Conservation (phyloP, 2,113 vertebrate genomes). For the Pseudorasbora parva region DNA sequence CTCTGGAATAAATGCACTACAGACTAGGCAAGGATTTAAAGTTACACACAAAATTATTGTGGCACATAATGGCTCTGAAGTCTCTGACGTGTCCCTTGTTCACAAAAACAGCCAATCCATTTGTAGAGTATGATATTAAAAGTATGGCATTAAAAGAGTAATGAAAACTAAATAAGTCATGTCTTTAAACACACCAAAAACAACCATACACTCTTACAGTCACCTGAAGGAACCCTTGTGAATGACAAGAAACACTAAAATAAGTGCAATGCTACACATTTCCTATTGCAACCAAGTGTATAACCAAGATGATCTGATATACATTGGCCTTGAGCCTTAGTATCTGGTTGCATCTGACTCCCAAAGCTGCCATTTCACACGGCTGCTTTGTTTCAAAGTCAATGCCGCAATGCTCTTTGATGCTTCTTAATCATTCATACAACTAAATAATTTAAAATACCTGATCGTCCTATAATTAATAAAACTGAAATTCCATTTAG, state of each 20-base stretch:
- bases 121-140: slow-evolving; percentile 19
- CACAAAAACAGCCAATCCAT: slow-evolving; percentile 36
- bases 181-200: neutral
- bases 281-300: slow-evolving; percentile 17
- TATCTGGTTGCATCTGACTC: slow-evolving; percentile 19
- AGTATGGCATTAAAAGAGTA: too few relatives aligned
- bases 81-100: slow-evolving; percentile 11
- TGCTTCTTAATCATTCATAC: neutral
- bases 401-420: neutral
- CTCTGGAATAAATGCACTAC: neutral
- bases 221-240: neutral
- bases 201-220: neutral
- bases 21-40: neutral
- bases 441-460: neutral
- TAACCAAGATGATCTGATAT: slow-evolving; percentile 5
- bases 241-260: slow-evolving; percentile 20
- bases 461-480: neutral
- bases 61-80: neutral
- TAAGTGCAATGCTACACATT: slow-evolving; percentile 14
- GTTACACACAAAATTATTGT: neutral
- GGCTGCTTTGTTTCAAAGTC: slow-evolving; percentile 17
- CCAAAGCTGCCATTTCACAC: slow-evolving; percentile 6
- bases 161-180: slow-evolving; percentile 37
- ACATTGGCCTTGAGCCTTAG: neutral
- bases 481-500: neutral